Evolutionary conservation across 2,888 invertebrate species (phyloP).

Genomic region (Drosophila demipolita): DNA sequence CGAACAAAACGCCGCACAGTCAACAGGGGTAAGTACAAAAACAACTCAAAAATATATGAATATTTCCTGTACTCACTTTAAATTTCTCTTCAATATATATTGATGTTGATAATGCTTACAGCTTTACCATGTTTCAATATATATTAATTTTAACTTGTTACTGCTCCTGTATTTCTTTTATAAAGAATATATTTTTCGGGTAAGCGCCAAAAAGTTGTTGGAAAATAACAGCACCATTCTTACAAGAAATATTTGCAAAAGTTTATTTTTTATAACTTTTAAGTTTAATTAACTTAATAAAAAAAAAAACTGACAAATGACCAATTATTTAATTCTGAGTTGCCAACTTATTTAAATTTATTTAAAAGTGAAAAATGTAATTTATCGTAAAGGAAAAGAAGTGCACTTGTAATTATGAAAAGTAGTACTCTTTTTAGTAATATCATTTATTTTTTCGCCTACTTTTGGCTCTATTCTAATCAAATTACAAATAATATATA

Average conservation of each 20-base stretch:
- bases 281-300: background rate
- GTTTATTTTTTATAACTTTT: background rate
- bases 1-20: constrained; percentile 71
- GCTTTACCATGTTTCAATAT: background rate
- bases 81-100: background rate
- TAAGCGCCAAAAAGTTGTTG: too few species aligned
- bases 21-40: constrained; percentile 84
- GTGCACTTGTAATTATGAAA: background rate
- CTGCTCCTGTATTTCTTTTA: background rate
- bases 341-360: background rate
- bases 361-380: background rate
- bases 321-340: too few species aligned
- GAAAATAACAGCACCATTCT: too few species aligned
- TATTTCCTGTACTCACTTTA: background rate
- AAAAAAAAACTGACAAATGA: background rate
- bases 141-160: background rate
- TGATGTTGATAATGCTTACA: background rate
- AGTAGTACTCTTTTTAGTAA: background rate
- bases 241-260: too few species aligned
- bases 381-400: background rate
- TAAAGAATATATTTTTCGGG: background rate
- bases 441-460: background rate
- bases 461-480: background rate
- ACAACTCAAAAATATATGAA: too few species aligned
- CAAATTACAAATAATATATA: background rate